Evolutionary conservation across 2,888 invertebrate genomes (phyloP).

Genomic region (Oligia latruncula): DNA sequence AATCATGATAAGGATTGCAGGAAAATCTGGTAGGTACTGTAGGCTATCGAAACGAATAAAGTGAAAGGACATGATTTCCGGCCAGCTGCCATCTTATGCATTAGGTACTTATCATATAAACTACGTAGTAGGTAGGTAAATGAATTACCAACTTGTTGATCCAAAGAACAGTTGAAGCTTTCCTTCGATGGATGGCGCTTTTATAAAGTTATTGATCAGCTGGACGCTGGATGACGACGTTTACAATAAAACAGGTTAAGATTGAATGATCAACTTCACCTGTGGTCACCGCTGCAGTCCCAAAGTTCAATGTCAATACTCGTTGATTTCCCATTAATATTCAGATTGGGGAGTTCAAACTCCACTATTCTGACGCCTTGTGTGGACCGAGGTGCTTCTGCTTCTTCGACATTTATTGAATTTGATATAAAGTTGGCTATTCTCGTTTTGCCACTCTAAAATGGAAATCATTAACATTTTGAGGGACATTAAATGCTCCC

Average conservation of each 20-base stretch:
- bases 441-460: slow-evolving; percentile 93
- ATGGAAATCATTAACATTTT: slow-evolving; percentile 55
- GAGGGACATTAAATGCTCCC: background rate
- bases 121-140: background rate
- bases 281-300: slow-evolving; percentile 94
- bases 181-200: slow-evolving; percentile 59
- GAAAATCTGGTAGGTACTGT: background rate
- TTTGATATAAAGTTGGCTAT: slow-evolving; percentile 93
- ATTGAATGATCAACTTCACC: slow-evolving; percentile 81
- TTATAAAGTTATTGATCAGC: slow-evolving; percentile 14
- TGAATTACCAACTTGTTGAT: slow-evolving; percentile 34
- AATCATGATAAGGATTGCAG: background rate
- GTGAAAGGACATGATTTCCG: slow-evolving; percentile 25
- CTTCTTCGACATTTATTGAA: slow-evolving; percentile 90
- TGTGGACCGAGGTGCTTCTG: slow-evolving; percentile 91
- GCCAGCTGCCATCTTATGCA: slow-evolving; percentile 6
- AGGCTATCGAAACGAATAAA: slow-evolving; percentile 4
- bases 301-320: slow-evolving; percentile 94
- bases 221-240: background rate
- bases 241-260: background rate
- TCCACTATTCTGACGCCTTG: slow-evolving; percentile 94
- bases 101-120: no score
- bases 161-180: slow-evolving; percentile 25
- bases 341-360: slow-evolving; percentile 92
- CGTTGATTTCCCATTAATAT: slow-evolving; percentile 88